phyloP scores from a whole-genome alignment of 2,113 vertebrate species.

The Nansenia antarctica region DNA sequence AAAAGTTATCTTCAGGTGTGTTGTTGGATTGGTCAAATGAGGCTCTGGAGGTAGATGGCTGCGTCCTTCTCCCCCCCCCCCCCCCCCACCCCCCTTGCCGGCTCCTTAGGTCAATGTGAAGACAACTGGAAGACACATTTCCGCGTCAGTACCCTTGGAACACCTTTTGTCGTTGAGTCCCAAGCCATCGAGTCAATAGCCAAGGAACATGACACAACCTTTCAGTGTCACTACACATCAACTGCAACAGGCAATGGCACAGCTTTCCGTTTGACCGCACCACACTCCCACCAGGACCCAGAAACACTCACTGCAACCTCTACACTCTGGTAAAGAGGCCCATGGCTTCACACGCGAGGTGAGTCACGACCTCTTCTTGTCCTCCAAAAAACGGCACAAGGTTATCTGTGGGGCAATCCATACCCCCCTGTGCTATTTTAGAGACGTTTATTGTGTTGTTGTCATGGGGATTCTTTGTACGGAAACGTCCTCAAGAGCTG shows the following conservation, averaged over 20 bases:
- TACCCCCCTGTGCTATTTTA: no score
- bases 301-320: conserved; percentile 39
- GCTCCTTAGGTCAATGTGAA: conserved; percentile 91
- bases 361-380: no score
- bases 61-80: no score
- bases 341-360: conserved; percentile 20
- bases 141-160: conserved; percentile 84
- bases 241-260: conserved; percentile 79
- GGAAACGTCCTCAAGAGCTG: no score
- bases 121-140: conserved; percentile 89
- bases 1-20: conserved; percentile 60
- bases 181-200: conserved; percentile 92
- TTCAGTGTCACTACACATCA: conserved; percentile 88
- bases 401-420: no score
- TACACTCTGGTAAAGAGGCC: not conserved
- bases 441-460: no score
- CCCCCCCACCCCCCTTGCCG: no score
- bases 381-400: no score
- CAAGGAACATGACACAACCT: conserved; percentile 93
- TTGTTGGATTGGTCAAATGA: conserved; percentile 59
- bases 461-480: no score
- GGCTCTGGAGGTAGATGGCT: no score
- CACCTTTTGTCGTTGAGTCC: conserved; percentile 83
- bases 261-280: conserved; percentile 84
- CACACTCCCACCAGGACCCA: conserved; percentile 73